These are phyloP conservation scores for Conus ventricosus DNA, from an alignment of 1,140 invertebrate species.

Conservation along the genomic window DNA sequence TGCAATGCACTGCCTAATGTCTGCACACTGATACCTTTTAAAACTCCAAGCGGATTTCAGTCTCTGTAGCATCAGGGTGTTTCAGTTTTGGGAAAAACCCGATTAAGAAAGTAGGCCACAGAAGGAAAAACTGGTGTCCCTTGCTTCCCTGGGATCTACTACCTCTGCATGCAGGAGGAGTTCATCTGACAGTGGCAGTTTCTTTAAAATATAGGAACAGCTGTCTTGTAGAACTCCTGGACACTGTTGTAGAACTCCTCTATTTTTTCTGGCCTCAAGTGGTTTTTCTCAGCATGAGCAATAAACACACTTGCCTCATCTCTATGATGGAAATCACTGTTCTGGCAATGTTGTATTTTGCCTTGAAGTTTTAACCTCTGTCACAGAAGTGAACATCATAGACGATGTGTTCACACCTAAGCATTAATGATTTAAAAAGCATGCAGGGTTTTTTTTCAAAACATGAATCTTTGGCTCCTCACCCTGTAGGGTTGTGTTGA, in stretches of 20 bases:
- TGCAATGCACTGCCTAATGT: constrained; percentile 5
- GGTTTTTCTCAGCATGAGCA: too few relatives aligned
- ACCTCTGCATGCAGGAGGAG: constrained; percentile 9
- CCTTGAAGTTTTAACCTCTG: constrained; percentile 1
- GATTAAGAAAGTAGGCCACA: constrained; percentile 11
- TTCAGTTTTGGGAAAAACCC: constrained; percentile 14
- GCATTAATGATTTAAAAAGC: neutral
- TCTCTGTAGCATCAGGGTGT: neutral
- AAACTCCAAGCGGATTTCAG: constrained; percentile 11
- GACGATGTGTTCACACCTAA: constrained; percentile 6
- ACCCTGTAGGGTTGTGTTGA: constrained; percentile 15
- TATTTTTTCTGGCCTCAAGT: too few relatives aligned
- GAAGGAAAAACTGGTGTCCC: neutral
- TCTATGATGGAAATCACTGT: neutral
- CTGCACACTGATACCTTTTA: constrained; percentile 18
- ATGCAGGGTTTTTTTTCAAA: neutral
- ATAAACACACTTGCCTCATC: too few relatives aligned
- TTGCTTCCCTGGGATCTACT: neutral
- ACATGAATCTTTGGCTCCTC: neutral
- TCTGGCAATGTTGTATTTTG: neutral
- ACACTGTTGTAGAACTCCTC: too few relatives aligned
- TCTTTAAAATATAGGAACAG: constrained; percentile 10
- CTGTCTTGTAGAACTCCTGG: constrained; percentile 15
- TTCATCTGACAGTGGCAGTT: constrained; percentile 24
- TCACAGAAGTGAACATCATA: neutral